A percentile compares a stretch with the other conserved stretches of the same genome.
Conservation (phyloP, 1,140 invertebrate species). For the Lasioglossum albipes region DNA sequence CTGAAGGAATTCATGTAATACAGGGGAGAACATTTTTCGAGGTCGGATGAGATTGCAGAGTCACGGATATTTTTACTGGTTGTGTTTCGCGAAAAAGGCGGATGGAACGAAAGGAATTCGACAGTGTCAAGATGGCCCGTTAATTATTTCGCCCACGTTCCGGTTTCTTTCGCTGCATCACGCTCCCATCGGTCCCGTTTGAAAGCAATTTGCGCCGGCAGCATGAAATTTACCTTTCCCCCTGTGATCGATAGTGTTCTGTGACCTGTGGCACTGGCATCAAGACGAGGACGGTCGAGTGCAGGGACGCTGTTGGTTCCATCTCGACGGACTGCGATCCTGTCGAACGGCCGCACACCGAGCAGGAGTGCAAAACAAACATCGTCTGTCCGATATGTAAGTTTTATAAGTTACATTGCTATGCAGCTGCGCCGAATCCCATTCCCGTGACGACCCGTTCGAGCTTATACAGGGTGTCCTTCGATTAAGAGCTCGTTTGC, state of each 20-base stretch:
- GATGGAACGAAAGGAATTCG: background rate
- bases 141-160: background rate
- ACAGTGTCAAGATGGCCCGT: background rate
- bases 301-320: constrained; percentile 82
- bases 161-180: background rate
- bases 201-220: background rate
- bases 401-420: constrained; percentile 39
- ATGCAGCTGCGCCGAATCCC: background rate
- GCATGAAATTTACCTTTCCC: constrained; percentile 10
- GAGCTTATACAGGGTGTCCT: background rate
- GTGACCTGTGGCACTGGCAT: constrained; percentile 90
- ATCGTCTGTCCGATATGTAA: constrained; percentile 75
- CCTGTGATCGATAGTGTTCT: constrained; percentile 85
- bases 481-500: background rate
- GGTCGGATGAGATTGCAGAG: background rate
- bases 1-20: too few species aligned
- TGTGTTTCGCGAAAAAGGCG: background rate
- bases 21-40: too few species aligned
- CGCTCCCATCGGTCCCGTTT: background rate
- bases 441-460: background rate
- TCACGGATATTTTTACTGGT: background rate
- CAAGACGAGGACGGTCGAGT: constrained; percentile 91
- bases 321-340: constrained; percentile 81
- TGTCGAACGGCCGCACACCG: constrained; percentile 75
- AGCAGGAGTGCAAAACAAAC: constrained; percentile 76